Evolutionary conservation across 2,113 vertebrate genomes (phyloP).

Genomic region (Microcebus griseorufus): DNA sequence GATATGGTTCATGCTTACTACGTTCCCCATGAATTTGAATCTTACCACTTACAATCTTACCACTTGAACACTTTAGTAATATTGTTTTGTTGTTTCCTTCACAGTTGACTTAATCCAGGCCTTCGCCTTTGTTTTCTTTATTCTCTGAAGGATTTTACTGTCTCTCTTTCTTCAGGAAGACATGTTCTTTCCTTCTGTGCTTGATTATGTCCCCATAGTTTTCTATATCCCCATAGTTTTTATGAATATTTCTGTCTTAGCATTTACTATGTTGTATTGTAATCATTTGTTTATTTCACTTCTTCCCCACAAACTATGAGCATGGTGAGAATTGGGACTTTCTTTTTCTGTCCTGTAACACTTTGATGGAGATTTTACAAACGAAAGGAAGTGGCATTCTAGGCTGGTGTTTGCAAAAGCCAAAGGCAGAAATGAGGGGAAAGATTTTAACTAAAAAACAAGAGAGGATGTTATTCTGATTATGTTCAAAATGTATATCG

Average conservation of each 20-base stretch:
- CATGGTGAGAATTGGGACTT: background rate
- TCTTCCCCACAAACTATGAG: background rate
- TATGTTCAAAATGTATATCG: background rate
- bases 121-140: background rate
- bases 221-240: background rate
- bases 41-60: background rate
- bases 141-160: background rate
- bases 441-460: background rate
- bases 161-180: background rate
- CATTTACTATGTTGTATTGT: background rate
- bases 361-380: background rate
- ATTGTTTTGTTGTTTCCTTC: background rate
- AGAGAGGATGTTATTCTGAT: background rate
- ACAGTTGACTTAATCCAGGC: accelerated
- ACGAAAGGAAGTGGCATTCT: background rate
- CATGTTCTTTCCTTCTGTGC: background rate
- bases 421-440: background rate
- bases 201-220: background rate
- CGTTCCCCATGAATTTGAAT: background rate
- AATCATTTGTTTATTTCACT: background rate
- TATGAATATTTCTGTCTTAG: background rate
- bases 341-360: background rate
- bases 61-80: background rate
- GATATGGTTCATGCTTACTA: background rate
- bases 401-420: background rate